Evolutionary conservation across 2,888 invertebrate genomes (phyloP), one percentile per base, ranked within the genome.

Genomic region (Drosophila atripex): DNA sequence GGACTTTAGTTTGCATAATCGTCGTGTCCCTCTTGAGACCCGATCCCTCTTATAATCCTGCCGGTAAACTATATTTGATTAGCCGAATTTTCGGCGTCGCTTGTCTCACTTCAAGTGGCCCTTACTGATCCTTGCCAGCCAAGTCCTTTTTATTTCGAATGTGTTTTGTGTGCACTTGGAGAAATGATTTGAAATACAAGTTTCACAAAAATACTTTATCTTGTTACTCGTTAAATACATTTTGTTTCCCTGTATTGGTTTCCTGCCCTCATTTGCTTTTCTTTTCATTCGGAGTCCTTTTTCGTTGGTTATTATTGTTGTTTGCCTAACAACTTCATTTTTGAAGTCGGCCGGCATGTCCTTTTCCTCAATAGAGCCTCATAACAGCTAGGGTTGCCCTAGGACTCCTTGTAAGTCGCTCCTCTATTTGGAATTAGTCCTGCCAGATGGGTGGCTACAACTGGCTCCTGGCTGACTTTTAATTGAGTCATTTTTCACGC

Each of bases 401-500:
- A 12, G 43, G 21, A 43, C 12, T 16, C 21, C 4, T 11, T 0
- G 1, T 16, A 16, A 41, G 43, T 11, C 43, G 5, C 18, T 21
- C 35, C 41, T 56, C 45, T 53, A 46, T 14, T 43, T 21, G 28
- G 56, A 69, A 85, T 84, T 84, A 78, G 80, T 78, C 65, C 73
- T 78, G 78, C 79, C 57, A 55, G 49, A 60, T 47, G 16, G 65
- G 72, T 66, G 71, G 76, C 73, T 78, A 53, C 1, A n/a, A n/a
- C 23, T 47, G 58, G 45, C 60, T 52, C 71, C 54, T 58, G 18
- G 56, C 46, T 61, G 66, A 50, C 64, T 70, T 57, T 57, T 83
- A 83, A 83, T 88, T 83, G 88, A 83, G 70, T 68, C 78, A 88
- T 83, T 88, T 86, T 77, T 69, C 75, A 80, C 83, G 72, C 86